A percentile compares a stretch with the other conserved stretches of the same genome.
These are phyloP conservation scores for Yoshiicerus persimilis DNA, from an alignment of 1,140 invertebrate species.

Conservation along the genomic window DNA sequence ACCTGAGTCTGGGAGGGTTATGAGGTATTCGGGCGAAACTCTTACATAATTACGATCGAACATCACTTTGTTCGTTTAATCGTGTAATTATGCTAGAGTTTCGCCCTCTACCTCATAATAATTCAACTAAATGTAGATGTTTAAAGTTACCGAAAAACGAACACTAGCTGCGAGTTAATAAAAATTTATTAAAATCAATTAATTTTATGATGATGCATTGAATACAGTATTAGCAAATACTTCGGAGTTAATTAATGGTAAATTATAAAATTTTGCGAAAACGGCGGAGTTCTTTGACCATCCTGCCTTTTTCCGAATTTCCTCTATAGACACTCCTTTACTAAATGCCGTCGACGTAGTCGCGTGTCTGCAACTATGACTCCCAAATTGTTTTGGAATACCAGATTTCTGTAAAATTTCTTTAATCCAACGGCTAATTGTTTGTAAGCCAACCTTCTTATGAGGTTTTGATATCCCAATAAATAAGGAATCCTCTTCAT, in stretches of 20 bases:
- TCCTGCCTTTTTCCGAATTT: not conserved
- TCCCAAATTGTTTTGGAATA: not conserved
- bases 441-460: not conserved
- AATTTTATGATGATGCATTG: not conserved
- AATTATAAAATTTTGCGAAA: conserved; percentile 5
- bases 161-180: too few species aligned
- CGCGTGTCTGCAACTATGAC: not conserved
- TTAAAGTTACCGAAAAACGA: too few species aligned
- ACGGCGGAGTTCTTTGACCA: not conserved
- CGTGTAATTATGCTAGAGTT: too few species aligned
- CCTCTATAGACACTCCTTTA: not conserved
- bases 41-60: too few species aligned
- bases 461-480: not conserved
- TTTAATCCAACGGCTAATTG: not conserved
- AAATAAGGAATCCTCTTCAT: not conserved
- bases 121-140: too few species aligned
- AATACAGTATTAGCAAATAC: not conserved
- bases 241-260: not conserved
- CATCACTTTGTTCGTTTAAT: too few species aligned
- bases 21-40: too few species aligned
- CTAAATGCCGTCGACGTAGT: not conserved
- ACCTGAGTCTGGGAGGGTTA: too few species aligned
- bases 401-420: not conserved
- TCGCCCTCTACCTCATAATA: too few species aligned
- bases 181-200: too few species aligned